These are phyloP conservation scores for Dendrophyllia cribrosa DNA, from an alignment of 64 coral and sea anemone species.

Conservation along the genomic window DNA sequence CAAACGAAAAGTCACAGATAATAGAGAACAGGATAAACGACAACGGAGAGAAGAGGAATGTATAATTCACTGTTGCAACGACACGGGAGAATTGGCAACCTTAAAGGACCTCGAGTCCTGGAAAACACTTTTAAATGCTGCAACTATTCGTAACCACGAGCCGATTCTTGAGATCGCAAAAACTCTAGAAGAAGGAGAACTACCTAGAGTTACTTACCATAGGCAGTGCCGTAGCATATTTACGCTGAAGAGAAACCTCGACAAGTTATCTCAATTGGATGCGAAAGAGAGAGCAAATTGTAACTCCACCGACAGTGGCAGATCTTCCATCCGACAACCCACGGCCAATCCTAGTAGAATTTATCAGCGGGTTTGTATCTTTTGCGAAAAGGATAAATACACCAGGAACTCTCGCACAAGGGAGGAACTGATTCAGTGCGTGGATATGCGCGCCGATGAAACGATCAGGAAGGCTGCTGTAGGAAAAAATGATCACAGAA, in stretches of 20 bases:
- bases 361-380: slow-evolving; percentile 43
- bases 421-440: slow-evolving; percentile 58
- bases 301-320: slow-evolving; percentile 8
- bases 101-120: slow-evolving; percentile 57
- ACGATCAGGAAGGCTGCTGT: slow-evolving; percentile 28
- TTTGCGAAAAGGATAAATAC: slow-evolving; percentile 59
- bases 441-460: slow-evolving; percentile 13
- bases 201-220: slow-evolving; percentile 32
- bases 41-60: slow-evolving; percentile 28
- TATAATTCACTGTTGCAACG: slow-evolving; percentile 51
- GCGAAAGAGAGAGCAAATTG: slow-evolving; percentile 1
- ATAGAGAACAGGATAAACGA: slow-evolving; percentile 26
- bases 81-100: slow-evolving; percentile 28
- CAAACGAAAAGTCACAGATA: neutral
- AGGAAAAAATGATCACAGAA: slow-evolving; percentile 46
- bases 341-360: slow-evolving; percentile 12
- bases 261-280: slow-evolving; percentile 43
- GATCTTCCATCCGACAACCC: slow-evolving; percentile 23
- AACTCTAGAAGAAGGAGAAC: slow-evolving; percentile 27
- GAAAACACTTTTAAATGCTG: slow-evolving; percentile 34
- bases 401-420: neutral
- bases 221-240: slow-evolving; percentile 56
- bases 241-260: slow-evolving; percentile 55
- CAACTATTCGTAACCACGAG: slow-evolving; percentile 26
- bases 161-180: slow-evolving; percentile 28